Base-by-base conservation (phyloP, 2,113 vertebrate genomes). In the Ranitomeya imitator region DNA sequence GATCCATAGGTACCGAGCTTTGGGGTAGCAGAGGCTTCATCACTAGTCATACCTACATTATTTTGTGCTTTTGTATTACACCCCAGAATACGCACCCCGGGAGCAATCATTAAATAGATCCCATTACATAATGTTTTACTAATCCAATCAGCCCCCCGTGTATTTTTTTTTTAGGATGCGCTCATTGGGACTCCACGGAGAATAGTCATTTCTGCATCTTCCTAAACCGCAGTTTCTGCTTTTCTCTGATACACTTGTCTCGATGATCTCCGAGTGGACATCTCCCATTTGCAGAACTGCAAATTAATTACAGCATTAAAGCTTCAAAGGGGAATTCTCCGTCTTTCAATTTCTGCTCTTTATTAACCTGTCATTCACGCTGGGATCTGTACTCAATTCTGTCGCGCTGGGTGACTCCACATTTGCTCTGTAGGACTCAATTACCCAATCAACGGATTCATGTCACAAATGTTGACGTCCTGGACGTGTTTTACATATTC, bases 201-300 rank as follows among this genome's bases (percentile, higher is more conserved):
- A 74, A 4, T 19, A 26, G 0, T 74, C 7, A 76, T 31, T 51
- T 21, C 73, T 76, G 16, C 16, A 76, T 51, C 73, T 31, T 52
- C 73, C 73, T 76, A 76, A 76, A 76, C 2, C 77, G 2, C 3
- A 55, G 3, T 55, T 73, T 26, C 77, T 79, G 52, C 52, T 55
- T n/a, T 12, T 57, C 77, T 79, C 77, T 79, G 77, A 57, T 79
- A 79, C 12, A 79, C 21, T 79, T 79, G 77, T 79, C 77, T 79
- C 52, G 3, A 57, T 79, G 77, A 79, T 79, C 77, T 79, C 1
- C 2, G 5, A 55, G 77, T 55, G 77, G 77, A 79, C 77, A 52
- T 79, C 52, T 79, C 77, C 52, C 52, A 13, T 57, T 26, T 18
- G 21, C 77, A 23, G 37, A 4, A 15, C 52, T 55, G 77, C 7